Evolutionary conservation across 64 coral and sea anemone species (phyloP).

Genomic region (Montipora cactus): DNA sequence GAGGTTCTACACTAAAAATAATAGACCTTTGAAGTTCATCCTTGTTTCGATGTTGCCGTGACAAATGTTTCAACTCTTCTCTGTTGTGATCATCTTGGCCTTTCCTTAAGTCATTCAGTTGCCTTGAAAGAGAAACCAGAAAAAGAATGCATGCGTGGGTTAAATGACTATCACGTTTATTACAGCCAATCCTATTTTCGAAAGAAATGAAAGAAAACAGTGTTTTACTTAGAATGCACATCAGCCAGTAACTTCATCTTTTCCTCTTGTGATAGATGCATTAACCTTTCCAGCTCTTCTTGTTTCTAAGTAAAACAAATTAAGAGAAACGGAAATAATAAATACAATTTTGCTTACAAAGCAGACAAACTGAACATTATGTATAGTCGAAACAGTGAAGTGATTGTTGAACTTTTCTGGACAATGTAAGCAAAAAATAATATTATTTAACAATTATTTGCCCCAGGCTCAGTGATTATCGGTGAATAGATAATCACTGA

Average conservation of each 20-base stretch:
- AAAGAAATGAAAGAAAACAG: neutral
- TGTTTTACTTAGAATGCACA: conserved; percentile 81
- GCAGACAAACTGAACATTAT: too few species aligned
- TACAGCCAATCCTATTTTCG: too few species aligned
- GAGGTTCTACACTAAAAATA: conserved; percentile 9
- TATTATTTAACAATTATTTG: too few species aligned
- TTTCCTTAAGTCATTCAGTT: conserved; percentile 97
- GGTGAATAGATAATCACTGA: too few species aligned
- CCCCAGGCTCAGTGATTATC: too few species aligned
- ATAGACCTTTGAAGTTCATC: conserved; percentile 91
- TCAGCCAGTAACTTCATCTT: conserved; percentile 89
- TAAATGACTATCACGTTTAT: too few species aligned
- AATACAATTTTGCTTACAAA: too few species aligned
- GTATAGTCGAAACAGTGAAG: too few species aligned
- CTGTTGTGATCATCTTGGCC: conserved; percentile 91
- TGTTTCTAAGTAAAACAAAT: conserved; percentile 53
- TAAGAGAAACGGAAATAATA: neutral
- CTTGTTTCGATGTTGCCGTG: conserved; percentile 71
- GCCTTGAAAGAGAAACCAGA: conserved; percentile 40
- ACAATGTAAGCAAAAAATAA: too few species aligned
- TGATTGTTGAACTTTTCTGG: too few species aligned
- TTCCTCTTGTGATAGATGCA: conserved; percentile 76
- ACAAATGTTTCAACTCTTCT: conserved; percentile 82
- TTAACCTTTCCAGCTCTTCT: conserved; percentile 83
- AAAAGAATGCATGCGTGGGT: neutral